Base-by-base conservation (phyloP, 2,888 invertebrate species). In the Nasonia oneida region DNA sequence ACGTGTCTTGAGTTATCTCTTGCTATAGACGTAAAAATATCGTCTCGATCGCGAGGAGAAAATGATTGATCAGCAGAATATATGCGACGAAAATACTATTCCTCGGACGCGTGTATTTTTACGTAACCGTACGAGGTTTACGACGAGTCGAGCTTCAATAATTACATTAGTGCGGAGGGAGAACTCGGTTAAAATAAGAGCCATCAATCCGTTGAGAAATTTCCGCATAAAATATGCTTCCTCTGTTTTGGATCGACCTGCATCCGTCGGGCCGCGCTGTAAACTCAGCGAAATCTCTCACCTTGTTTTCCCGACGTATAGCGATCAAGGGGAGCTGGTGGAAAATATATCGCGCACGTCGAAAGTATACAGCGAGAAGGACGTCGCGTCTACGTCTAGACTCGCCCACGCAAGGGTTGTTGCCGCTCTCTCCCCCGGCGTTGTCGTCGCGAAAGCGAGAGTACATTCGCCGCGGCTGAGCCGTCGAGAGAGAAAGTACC, bases 371-470 rank as follows among this genome's bases (percentile, higher is more conserved):
- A 87, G 84, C 71, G 88, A 75, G 85, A 86, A 88, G 86, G 87
- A 85, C 86, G 85, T 87, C 18, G n/a, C n/a, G n/a, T 61, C 57
- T 61, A 80, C 88, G 91, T 91, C 91, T 91, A 91, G 91, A 91
- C 91, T 90, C 83, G 71, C 84, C 82, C 83, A 81, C 84, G 86
- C 88, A 88, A 87, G 88, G 88, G 84, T 85, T 81, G 73, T 85
- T 81, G 73, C 42, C 37, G 73, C n/a, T 78, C 83, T 53, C 29
- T 29, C 29, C 29, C 37, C 37, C 18, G 29, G 53, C 64, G 29
- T 14, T 37, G 15, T 67, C 64, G 67, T 29, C 33, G n/a, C 33
- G 73, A 83, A 83, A 78, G 78, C 71, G 73, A 83, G 64, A 83
- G 78, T 78, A n/a, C 14, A 64, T 84, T 86, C 47, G 81, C 50